phyloP scores from a whole-genome alignment of 2,113 vertebrate genomes.

The Epinephelus moara region DNA sequence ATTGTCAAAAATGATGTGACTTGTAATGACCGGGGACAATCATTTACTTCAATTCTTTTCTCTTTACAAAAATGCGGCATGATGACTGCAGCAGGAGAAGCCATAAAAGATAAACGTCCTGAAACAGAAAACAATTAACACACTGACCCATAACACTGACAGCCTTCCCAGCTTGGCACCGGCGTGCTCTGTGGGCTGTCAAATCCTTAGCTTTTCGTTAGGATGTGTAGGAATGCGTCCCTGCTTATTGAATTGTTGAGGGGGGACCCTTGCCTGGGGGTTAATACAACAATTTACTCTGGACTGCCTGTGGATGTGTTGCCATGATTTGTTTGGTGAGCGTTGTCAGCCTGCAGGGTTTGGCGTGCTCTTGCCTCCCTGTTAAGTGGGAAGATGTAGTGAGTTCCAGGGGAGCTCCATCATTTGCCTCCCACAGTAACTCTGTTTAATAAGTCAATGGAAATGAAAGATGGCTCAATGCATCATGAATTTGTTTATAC shows the following conservation, averaged over 20 bases:
- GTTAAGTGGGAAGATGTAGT: slow-evolving; percentile 79
- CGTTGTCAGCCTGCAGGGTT: slow-evolving; percentile 78
- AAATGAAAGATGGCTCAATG: slow-evolving; percentile 71
- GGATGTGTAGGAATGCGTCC: slow-evolving; percentile 76
- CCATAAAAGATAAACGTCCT: slow-evolving; percentile 55
- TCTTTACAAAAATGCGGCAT: slow-evolving; percentile 34
- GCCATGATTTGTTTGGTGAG: slow-evolving; percentile 82
- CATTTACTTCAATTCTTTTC: slow-evolving; percentile 50
- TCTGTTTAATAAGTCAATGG: slow-evolving; percentile 75
- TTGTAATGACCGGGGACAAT: slow-evolving; percentile 29
- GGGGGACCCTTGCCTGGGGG: slow-evolving; percentile 80
- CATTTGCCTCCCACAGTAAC: slow-evolving; percentile 73
- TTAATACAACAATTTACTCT: slow-evolving; percentile 84
- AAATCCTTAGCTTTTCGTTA: slow-evolving; percentile 66
- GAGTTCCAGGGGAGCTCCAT: slow-evolving; percentile 76
- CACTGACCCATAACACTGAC: slow-evolving; percentile 67
- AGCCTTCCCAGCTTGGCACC: slow-evolving; percentile 46
- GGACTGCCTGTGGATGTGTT: slow-evolving; percentile 83
- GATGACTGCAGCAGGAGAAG: slow-evolving; percentile 45
- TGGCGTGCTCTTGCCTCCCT: slow-evolving; percentile 66
- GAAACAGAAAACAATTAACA: slow-evolving; percentile 76
- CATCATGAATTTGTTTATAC: slow-evolving; percentile 67
- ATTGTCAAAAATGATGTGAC: slow-evolving; percentile 23
- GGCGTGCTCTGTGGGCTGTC: slow-evolving; percentile 52
- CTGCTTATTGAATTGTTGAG: slow-evolving; percentile 80